Conservation (phyloP, 2,113 vertebrate genomes). For the Pluvianellus socialis region DNA sequence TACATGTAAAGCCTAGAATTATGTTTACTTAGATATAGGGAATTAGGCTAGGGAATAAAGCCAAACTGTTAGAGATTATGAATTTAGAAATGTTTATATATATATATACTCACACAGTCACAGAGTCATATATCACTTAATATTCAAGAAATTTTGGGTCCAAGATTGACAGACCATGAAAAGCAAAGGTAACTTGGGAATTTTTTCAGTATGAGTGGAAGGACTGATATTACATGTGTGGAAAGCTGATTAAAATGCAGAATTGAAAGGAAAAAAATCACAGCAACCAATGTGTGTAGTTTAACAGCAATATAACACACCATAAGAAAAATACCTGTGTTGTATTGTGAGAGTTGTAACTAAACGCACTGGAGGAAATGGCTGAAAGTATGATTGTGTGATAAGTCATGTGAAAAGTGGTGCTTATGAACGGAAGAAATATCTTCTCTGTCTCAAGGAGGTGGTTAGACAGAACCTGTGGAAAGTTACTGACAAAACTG, state of each 20-base stretch:
- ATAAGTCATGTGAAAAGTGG: background rate
- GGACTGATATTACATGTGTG: background rate
- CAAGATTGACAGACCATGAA: background rate
- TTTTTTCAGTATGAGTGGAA: background rate
- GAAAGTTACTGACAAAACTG: background rate
- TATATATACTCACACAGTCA: background rate
- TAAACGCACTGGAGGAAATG: background rate
- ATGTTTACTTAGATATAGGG: background rate
- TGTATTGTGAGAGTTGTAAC: background rate
- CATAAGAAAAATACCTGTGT: background rate
- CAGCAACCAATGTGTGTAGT: background rate
- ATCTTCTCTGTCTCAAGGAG: background rate
- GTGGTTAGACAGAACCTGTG: background rate
- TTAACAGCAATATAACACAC: background rate
- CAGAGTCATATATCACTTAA: background rate
- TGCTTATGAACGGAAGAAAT: background rate
- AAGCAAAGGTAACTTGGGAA: background rate
- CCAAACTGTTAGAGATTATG: background rate
- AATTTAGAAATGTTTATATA: background rate
- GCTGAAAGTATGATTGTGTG: background rate
- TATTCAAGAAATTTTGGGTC: background rate
- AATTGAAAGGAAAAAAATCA: background rate
- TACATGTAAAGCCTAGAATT: background rate
- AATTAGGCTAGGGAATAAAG: background rate
- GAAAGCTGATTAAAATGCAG: constrained; percentile 11